Base-by-base conservation (phyloP, 2,888 invertebrate genomes). In the Morinoia aosen region DNA sequence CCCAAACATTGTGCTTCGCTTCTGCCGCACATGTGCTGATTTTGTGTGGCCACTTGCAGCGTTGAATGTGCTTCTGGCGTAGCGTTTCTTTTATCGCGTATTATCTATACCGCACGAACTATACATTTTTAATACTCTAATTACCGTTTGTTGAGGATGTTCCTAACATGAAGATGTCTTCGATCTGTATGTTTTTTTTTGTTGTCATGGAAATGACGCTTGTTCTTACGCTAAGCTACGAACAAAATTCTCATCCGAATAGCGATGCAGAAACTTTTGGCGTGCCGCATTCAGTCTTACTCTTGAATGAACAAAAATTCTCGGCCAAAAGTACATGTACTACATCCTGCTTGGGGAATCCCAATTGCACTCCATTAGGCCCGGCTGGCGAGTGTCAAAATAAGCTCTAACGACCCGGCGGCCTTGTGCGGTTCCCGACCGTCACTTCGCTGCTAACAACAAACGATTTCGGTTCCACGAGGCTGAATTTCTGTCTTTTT, bases 391-490 rank as follows among this genome's bases (percentile, higher is more conserved):
- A 76, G 76, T 33, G 76, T 76, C 76, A 76, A 33, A 76, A 19
- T 33, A 33, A 3, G 76, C 76, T 76, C 76, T 33, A 76, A 76
- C 25, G 76, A 76, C 76, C 76, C 25, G 25, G 0, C 33, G 33
- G 76, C 76, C 76, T 76, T 76, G 25, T 76, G 76, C 8, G 76
- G 76, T 76, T 76, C 76, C 14, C 33, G 76, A 33, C 76, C 76
- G 76, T 33, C 76, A 76, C 25, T 33, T 76, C 76, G 25, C 19
- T 76, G 16, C 76, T 16, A 76, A 76, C 76, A 76, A 76, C 76
- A 76, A 76, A 76, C 76, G 76, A 76, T 33, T 76, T 76, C 76
- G 76, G 76, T 76, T 76, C 76, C 76, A 76, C 19, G 76, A 76
- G 76, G 33, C 25, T 33, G 76, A 8, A 76, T 76, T 76, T 76